These are phyloP conservation scores for Erebia epiphron DNA, from an alignment of 2,888 invertebrate species.

Conservation along the genomic window DNA sequence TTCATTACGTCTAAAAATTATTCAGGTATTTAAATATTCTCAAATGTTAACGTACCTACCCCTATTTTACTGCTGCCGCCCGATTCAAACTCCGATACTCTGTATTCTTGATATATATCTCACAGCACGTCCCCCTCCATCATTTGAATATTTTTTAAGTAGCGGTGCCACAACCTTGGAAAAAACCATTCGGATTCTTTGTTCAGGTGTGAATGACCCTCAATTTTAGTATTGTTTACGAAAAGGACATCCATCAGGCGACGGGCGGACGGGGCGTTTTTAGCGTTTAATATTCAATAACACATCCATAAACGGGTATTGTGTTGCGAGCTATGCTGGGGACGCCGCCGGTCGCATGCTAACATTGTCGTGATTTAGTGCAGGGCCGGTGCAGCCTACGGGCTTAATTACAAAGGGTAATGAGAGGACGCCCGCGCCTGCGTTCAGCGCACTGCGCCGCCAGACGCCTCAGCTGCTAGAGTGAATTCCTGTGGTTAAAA, in stretches of 20 bases:
- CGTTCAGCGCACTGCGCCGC: constrained; percentile 43
- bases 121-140: background rate
- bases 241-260: constrained; percentile 54
- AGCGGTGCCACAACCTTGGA: background rate
- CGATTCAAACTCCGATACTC: background rate
- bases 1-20: too few species aligned
- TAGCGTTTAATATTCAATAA: constrained; percentile 72
- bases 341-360: constrained; percentile 59
- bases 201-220: constrained; percentile 46
- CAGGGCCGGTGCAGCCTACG: constrained; percentile 71
- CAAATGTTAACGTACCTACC: too few species aligned
- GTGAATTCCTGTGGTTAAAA: background rate
- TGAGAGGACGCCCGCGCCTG: constrained; percentile 61
- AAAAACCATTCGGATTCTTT: constrained; percentile 16
- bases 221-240: constrained; percentile 54
- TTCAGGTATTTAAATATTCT: too few species aligned
- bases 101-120: background rate
- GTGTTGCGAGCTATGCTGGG: constrained; percentile 63
- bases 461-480: constrained; percentile 2
- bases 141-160: constrained; percentile 14
- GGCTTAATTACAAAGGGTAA: constrained; percentile 80
- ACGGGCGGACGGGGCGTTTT: constrained; percentile 50
- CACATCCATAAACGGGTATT: constrained; percentile 63
- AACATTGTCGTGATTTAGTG: constrained; percentile 75
- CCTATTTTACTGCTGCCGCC: too few species aligned